Base-by-base conservation (phyloP, 2,888 invertebrate genomes). In the Chrysodeixis includens region DNA sequence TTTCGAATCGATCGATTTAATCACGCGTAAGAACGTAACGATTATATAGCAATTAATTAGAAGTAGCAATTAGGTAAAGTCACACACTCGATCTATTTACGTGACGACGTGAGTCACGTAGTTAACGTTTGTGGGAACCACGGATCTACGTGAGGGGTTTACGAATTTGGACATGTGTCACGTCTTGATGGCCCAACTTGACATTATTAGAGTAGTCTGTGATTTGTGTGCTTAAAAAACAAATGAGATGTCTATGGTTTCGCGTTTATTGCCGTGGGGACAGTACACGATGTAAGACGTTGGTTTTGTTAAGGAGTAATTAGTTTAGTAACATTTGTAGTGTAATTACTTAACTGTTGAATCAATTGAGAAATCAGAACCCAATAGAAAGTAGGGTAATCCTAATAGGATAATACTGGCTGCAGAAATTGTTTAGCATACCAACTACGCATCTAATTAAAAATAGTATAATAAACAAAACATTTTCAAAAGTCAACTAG, bases 31-130 rank as follows among this genome's bases (percentile, higher is more conserved):
- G 53, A 83, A 83, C 74, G 62, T 59, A 76, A 79, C 85, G 74
- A 88, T 90, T 87, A 90, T 88, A 89, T 86, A 88, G 78, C 78
- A 82, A 84, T 86, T 84, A 86, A 89, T 80, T 79, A 80, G 63
- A 89, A 90, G 88, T 84, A 86, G 88, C 87, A 91, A 89, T 90
- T 90, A 90, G 83, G 74, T 81, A 82, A 88, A 90, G 85, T 86
- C 74, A 82, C 86, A 86, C 81, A 72, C 78, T 77, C 86, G 87
- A 84, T 89, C 89, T 86, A 87, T 74, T 86, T 91, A 93, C 93
- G 92, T 93, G 93, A 83, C n/a, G n/a, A n/a, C n/a, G 66, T 30
- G 20, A 89, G 58, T 72, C 88, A 66, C 81, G 69, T 84, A 83
- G 72, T 68, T 73, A 64, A 71, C 66, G 62, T 49, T 81, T 84